Evolutionary conservation across 2,797 vertebrate species (phyloP).

Genomic region (Phrynocephalus vlangalii): DNA sequence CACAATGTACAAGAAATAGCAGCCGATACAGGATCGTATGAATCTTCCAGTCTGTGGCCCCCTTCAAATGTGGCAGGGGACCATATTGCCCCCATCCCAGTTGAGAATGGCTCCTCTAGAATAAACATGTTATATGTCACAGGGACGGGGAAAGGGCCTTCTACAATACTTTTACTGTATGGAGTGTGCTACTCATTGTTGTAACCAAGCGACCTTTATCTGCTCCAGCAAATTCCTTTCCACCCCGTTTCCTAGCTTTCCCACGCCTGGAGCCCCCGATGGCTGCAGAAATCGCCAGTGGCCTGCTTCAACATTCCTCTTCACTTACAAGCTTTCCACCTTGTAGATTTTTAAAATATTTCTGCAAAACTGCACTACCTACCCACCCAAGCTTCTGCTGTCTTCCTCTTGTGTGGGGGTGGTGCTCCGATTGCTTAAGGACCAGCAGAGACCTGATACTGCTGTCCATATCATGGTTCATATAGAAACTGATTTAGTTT

Average conservation of each 20-base stretch:
- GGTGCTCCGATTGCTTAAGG: not conserved
- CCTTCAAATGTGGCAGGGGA: too few relatives aligned
- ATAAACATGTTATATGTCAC: not conserved
- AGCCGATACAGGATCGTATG: too few relatives aligned
- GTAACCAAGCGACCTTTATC: not conserved
- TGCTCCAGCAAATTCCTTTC: not conserved
- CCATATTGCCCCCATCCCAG: too few relatives aligned
- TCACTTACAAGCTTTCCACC: not conserved
- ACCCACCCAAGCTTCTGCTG: not conserved
- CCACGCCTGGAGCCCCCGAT: too few relatives aligned
- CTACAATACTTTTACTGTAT: not conserved
- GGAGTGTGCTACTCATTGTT: not conserved
- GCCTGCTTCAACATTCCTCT: not conserved
- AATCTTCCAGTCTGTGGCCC: too few relatives aligned
- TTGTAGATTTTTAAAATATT: too few relatives aligned
- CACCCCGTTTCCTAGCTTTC: not conserved
- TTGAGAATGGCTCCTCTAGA: too few relatives aligned
- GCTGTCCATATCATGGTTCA: not conserved
- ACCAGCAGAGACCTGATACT: not conserved
- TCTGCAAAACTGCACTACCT: not conserved
- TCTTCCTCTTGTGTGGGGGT: not conserved
- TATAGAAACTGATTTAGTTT: not conserved
- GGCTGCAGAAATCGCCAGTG: not conserved
- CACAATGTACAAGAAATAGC: too few relatives aligned
- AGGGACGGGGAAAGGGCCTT: not conserved